These are phyloP conservation scores for Hippocampus barbouri DNA, from an alignment of 2,113 vertebrate genomes.

Conservation along the genomic window DNA sequence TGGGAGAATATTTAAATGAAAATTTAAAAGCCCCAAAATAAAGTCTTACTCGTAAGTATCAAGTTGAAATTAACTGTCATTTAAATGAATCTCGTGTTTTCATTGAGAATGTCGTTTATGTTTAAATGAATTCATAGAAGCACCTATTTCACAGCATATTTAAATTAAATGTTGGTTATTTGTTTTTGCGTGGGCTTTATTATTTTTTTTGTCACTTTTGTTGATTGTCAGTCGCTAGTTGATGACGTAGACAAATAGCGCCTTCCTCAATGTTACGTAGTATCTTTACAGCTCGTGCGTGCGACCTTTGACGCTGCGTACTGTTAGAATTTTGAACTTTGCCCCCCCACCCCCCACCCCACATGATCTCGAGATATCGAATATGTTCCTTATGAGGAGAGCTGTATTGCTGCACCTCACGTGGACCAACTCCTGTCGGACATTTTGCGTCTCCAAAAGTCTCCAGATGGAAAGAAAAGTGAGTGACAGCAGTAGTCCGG, in stretches of 20 bases:
- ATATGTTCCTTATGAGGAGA: slow-evolving; percentile 60
- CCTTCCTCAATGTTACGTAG: not conserved
- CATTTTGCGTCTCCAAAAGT: slow-evolving; percentile 55
- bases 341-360: not conserved
- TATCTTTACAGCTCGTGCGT: not conserved
- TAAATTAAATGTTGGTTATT: not conserved
- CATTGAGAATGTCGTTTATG: not conserved
- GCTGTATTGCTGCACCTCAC: slow-evolving; percentile 4
- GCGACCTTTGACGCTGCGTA: slow-evolving; percentile 40
- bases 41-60: not conserved
- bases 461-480: slow-evolving; percentile 63
- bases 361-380: slow-evolving; percentile 23
- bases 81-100: not conserved
- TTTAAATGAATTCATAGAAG: not conserved
- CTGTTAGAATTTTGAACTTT: not conserved
- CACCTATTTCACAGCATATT: not conserved
- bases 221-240: slow-evolving; percentile 9
- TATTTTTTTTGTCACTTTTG: not conserved
- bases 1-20: not conserved
- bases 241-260: slow-evolving; percentile 31
- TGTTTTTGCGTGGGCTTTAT: not conserved
- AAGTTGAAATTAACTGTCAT: no score
- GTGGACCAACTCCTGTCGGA: slow-evolving; percentile 48
- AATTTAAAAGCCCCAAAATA: not conserved
- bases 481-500: slow-evolving; percentile 19